Conservation (phyloP, 2,797 vertebrate genomes). For the Microhierax caerulescens region DNA sequence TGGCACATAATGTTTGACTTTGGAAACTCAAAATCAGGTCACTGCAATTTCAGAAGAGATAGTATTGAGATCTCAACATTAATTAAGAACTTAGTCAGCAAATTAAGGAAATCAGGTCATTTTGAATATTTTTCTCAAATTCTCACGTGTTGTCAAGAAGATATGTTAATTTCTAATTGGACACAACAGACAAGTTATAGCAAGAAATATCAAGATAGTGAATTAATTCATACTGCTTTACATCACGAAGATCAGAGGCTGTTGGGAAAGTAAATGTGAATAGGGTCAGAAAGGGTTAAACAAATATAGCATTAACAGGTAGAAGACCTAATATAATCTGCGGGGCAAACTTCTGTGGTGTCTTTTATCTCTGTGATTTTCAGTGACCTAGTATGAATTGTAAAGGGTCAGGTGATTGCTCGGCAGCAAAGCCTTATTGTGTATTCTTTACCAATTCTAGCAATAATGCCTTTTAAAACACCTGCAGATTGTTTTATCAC, state of each 20-base stretch:
- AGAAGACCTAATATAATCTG: not conserved
- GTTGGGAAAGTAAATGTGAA: not conserved
- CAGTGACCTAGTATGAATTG: not conserved
- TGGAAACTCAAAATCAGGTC: not conserved
- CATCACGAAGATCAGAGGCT: not conserved
- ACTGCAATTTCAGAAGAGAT: not conserved
- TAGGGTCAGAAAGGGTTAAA: not conserved
- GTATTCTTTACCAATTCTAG: not conserved
- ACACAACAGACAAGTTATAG: not conserved
- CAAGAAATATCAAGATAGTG: not conserved
- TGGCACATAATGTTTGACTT: not conserved
- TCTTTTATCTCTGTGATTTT: not conserved
- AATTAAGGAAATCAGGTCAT: accelerated
- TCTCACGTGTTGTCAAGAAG: not conserved
- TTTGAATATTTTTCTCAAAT: not conserved
- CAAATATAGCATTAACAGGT: not conserved
- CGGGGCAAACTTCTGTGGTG: not conserved
- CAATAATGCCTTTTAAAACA: not conserved
- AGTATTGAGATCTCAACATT: not conserved
- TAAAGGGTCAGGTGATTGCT: not conserved
- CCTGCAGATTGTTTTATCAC: not conserved
- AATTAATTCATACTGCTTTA: not conserved
- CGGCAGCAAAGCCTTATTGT: not conserved
- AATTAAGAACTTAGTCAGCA: not conserved
- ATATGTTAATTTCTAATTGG: not conserved